These are phyloP conservation scores for Coelinius sp. DNA, from an alignment of 2,888 invertebrate genomes.

Conservation along the genomic window DNA sequence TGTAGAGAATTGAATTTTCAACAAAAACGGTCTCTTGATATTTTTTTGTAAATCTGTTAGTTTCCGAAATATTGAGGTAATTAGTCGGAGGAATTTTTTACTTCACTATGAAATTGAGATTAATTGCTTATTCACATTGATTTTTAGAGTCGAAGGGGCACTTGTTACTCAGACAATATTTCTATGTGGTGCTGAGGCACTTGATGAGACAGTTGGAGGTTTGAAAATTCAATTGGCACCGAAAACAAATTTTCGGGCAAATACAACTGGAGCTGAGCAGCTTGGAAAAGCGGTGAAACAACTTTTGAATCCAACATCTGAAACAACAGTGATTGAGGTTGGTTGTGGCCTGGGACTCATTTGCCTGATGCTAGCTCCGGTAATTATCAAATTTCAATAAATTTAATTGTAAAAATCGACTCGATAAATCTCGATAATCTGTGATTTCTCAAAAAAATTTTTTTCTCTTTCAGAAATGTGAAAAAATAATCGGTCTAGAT, in stretches of 20 bases:
- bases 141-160: conserved; percentile 53
- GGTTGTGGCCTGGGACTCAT: conserved; percentile 67
- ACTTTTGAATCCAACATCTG: conserved; percentile 56
- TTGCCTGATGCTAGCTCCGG: conserved; percentile 65
- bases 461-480: conserved; percentile 60
- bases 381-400: no score
- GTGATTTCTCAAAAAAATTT: conserved; percentile 1
- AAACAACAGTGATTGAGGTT: conserved; percentile 63
- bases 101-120: no score
- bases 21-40: no score
- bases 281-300: conserved; percentile 61
- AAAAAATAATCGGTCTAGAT: conserved; percentile 66
- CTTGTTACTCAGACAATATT: conserved; percentile 63
- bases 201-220: conserved; percentile 64
- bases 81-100: no score
- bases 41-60: no score
- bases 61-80: no score
- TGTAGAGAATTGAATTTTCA: no score
- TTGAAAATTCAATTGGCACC: conserved; percentile 66
- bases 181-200: conserved; percentile 65
- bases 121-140: background rate
- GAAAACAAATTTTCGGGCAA: conserved; percentile 67
- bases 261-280: conserved; percentile 63
- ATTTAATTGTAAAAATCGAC: no score
- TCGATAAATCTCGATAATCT: background rate